Evolutionary conservation across 2,888 invertebrate species (phyloP).

Genomic region (Drosophila sordidapex): DNA sequence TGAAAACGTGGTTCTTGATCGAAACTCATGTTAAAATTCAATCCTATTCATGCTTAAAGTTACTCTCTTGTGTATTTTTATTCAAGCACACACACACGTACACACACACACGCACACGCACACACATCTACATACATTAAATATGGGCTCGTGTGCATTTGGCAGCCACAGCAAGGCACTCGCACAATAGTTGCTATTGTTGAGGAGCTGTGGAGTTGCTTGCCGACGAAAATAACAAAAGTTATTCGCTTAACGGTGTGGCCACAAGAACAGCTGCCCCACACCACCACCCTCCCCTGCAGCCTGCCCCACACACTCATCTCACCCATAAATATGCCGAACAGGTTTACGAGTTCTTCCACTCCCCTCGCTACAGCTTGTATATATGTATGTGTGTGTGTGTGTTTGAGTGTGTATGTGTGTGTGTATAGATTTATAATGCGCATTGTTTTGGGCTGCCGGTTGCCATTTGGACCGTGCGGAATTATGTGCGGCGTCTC

Average conservation of each 20-base stretch:
- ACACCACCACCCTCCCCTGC: not conserved
- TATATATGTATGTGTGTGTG: not conserved
- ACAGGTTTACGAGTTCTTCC: constrained; percentile 50
- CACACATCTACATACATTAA: not conserved
- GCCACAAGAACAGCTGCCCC: constrained; percentile 19
- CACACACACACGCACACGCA: not conserved
- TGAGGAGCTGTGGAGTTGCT: constrained; percentile 1
- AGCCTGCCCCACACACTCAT: not conserved
- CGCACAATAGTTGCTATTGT: constrained; percentile 24
- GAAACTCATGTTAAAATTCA: not conserved
- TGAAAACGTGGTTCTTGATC: not conserved
- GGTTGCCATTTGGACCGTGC: constrained; percentile 60
- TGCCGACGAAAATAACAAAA: constrained; percentile 59
- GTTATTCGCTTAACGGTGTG: constrained; percentile 54
- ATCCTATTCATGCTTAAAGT: not conserved
- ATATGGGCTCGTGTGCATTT: constrained; percentile 18
- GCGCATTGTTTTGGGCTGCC: constrained; percentile 46
- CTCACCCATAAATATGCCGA: constrained; percentile 46
- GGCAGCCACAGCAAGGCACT: constrained; percentile 54
- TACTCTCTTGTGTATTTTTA: not conserved
- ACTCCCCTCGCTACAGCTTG: not conserved
- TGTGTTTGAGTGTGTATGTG: not conserved
- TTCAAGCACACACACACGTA: not conserved
- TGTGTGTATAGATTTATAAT: constrained; percentile 9
- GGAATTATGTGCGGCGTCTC: not conserved